Conservation (phyloP, 2,797 vertebrate genomes). For the Phrynocephalus forsythii region DNA sequence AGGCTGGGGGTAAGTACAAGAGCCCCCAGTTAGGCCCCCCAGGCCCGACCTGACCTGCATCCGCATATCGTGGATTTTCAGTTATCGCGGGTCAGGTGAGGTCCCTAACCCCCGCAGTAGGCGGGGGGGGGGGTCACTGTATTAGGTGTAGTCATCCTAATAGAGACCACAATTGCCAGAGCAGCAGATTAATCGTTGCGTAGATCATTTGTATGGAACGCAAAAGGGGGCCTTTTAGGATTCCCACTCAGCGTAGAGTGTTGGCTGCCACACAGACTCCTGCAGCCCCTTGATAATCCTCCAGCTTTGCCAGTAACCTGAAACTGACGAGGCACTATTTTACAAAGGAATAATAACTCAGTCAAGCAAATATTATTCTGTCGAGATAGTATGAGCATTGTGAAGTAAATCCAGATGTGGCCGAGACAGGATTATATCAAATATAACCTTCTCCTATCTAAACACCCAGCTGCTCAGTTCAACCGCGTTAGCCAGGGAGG, state of each 20-base stretch:
- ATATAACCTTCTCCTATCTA: constrained; percentile 51
- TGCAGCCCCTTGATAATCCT: constrained; percentile 55
- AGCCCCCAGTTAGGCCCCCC: too few species aligned
- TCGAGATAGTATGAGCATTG: constrained; percentile 64
- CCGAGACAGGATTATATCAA: constrained; percentile 61
- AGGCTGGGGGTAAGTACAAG: too few species aligned
- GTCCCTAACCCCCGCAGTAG: too few species aligned
- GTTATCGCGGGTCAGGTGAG: too few species aligned
- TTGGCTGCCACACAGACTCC: constrained; percentile 43
- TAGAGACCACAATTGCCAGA: neutral
- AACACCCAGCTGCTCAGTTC: constrained; percentile 44
- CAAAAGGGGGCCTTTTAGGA: constrained; percentile 8
- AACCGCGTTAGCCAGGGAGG: constrained; percentile 56
- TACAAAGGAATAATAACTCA: constrained; percentile 58
- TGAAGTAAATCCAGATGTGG: constrained; percentile 68
- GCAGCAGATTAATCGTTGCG: neutral
- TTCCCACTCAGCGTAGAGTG: constrained; percentile 36
- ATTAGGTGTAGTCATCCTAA: neutral
- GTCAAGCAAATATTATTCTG: constrained; percentile 61
- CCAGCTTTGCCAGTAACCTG: constrained; percentile 31
- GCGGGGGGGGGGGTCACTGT: too few species aligned
- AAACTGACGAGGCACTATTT: constrained; percentile 48
- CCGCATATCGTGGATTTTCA: too few species aligned
- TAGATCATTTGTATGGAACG: constrained; percentile 21
- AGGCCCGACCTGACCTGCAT: too few species aligned